Conservation (phyloP, 2,113 vertebrate genomes). For the Fregata magnificens region DNA sequence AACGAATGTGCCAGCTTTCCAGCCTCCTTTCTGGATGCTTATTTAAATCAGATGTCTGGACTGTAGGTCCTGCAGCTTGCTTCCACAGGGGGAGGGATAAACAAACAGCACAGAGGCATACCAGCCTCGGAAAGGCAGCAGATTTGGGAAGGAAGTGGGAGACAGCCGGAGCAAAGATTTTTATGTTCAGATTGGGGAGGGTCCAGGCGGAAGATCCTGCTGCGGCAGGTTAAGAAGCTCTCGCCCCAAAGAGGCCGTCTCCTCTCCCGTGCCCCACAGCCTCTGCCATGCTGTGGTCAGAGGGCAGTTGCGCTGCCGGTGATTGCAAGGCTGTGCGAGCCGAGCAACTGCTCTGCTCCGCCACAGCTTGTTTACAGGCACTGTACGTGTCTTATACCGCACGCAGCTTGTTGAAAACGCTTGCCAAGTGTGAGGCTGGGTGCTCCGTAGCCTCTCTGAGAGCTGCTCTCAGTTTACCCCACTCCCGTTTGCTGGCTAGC, state of each 20-base stretch:
- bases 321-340: neutral
- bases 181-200: neutral
- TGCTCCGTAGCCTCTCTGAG: neutral
- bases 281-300: neutral
- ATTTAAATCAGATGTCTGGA: slow-evolving; percentile 1
- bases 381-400: accelerated
- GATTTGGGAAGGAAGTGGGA: neutral
- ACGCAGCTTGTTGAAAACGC: accelerated
- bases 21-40: neutral
- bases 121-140: neutral
- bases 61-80: neutral
- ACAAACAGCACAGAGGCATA: neutral
- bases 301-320: accelerated
- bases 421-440: no score
- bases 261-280: accelerated
- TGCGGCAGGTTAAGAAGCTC: neutral
- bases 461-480: neutral
- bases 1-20: neutral
- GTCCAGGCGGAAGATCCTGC: accelerated
- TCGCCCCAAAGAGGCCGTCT: accelerated
- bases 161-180: neutral
- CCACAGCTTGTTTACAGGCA: neutral
- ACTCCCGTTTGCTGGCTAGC: accelerated
- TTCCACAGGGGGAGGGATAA: neutral
- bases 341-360: neutral